These are phyloP conservation scores for Drosophila austrosaltans DNA, from an alignment of 2,888 invertebrate genomes.

Conservation along the genomic window DNA sequence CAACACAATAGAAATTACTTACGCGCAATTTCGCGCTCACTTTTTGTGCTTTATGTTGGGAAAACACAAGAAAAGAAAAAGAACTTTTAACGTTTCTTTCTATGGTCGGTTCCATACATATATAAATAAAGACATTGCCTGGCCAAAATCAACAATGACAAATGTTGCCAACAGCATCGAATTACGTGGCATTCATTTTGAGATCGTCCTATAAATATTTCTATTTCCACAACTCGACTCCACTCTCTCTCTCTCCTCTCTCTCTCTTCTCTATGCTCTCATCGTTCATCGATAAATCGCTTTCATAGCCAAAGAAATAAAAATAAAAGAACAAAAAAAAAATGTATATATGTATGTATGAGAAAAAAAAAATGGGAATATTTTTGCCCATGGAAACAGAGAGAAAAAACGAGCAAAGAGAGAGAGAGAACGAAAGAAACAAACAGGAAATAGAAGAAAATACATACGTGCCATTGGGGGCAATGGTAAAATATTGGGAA, in stretches of 20 bases:
- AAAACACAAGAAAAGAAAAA: not conserved
- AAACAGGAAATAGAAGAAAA: constrained; percentile 66
- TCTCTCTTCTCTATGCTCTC: constrained; percentile 14
- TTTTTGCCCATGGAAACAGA: constrained; percentile 15
- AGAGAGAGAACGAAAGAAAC: constrained; percentile 24
- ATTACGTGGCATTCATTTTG: constrained; percentile 70
- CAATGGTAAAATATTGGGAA: constrained; percentile 61
- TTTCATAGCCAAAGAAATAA: constrained; percentile 49
- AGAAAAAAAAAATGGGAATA: constrained; percentile 17
- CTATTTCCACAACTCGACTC: constrained; percentile 26
- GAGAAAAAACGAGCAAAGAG: not conserved
- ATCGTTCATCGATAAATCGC: constrained; percentile 64
- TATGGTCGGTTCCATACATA: not conserved
- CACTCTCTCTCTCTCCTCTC: constrained; percentile 1
- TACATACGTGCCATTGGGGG: constrained; percentile 49
- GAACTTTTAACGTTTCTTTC: constrained; percentile 44
- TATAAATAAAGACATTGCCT: constrained; percentile 57
- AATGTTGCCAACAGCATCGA: constrained; percentile 62
- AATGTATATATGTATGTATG: constrained; percentile 12
- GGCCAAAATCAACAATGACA: constrained; percentile 70
- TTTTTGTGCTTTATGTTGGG: constrained; percentile 59
- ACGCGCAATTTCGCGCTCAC: constrained; percentile 71
- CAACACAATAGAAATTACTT: constrained; percentile 65
- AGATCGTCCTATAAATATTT: constrained; percentile 59
- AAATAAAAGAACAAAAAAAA: constrained; percentile 42